Percentiles rank a stretch among this genome's conserved stretches.
Conservation (phyloP, 2,113 vertebrate genomes). For the Salvator merianae region DNA sequence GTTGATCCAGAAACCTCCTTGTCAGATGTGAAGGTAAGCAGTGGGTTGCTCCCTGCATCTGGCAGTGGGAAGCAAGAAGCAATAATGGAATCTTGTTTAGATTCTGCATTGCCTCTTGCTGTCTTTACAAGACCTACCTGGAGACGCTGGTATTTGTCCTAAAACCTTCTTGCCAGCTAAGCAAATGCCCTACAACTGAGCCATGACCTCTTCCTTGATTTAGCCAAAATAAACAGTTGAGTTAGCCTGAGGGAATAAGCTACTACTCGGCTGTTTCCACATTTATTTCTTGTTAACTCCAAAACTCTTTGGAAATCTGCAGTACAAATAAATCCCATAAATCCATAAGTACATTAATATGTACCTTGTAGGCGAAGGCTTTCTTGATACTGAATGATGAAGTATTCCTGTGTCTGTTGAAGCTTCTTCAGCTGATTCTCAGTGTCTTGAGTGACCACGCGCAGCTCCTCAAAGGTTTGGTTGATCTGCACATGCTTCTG, state of each 20-base stretch:
- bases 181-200: background rate
- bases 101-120: too few species aligned
- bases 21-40: too few species aligned
- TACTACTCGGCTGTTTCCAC: background rate
- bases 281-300: rapidly evolving
- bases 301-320: too few species aligned
- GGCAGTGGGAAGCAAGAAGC: too few species aligned
- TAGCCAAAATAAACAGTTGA: background rate
- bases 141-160: background rate
- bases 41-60: too few species aligned
- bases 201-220: background rate
- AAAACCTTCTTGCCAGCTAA: background rate
- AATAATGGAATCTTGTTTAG: too few species aligned
- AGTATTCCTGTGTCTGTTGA: slow-evolving; percentile 96
- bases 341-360: background rate
- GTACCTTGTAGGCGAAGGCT: slow-evolving; percentile 88
- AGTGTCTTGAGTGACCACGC: slow-evolving; percentile 90
- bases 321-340: too few species aligned
- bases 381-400: slow-evolving; percentile 99
- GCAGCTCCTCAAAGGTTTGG: slow-evolving; percentile 94
- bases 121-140: too few species aligned
- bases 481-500: slow-evolving; percentile 99
- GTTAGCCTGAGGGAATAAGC: background rate
- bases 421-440: slow-evolving; percentile 94
- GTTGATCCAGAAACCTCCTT: too few species aligned